A percentile compares a stretch with the other conserved stretches of the same genome.
phyloP scores from a whole-genome alignment of 2,888 invertebrate species.

The Sesia bembeciformis region DNA sequence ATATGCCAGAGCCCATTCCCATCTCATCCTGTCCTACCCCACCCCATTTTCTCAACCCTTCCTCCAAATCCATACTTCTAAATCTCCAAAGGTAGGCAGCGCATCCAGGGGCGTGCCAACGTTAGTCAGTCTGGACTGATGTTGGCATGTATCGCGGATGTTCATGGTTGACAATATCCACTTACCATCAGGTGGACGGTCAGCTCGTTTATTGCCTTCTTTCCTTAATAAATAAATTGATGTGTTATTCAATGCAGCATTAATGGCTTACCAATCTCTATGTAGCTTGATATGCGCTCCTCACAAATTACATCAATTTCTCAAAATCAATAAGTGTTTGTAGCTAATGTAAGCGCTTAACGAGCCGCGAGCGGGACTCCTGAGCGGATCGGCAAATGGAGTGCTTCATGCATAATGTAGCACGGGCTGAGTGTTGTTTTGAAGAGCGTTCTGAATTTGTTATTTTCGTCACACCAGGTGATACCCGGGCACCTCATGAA shows the following conservation, averaged over 20 bases:
- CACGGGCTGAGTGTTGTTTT: constrained; percentile 69
- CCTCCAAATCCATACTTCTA: too few relatives aligned
- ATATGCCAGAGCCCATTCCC: too few relatives aligned
- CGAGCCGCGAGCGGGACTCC: constrained; percentile 69
- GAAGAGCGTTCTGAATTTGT: constrained; percentile 72
- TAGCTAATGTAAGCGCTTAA: constrained; percentile 72
- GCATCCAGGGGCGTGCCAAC: too few relatives aligned
- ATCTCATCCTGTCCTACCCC: too few relatives aligned
- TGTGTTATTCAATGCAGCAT: not conserved
- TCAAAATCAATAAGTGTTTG: constrained; percentile 70
- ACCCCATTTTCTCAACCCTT: too few relatives aligned
- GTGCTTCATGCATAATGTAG: constrained; percentile 74
- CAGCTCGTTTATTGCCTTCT: too few relatives aligned
- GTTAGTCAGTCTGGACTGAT: too few relatives aligned
- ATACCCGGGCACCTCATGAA: constrained; percentile 63
- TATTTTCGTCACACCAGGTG: constrained; percentile 71
- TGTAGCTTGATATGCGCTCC: constrained; percentile 15
- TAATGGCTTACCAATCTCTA: constrained; percentile 1
- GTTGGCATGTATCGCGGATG: too few relatives aligned
- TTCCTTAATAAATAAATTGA: not conserved
- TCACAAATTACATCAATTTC: constrained; percentile 59
- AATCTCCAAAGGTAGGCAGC: too few relatives aligned
- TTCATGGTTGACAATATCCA: too few relatives aligned
- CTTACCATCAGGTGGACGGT: too few relatives aligned
- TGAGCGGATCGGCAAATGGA: constrained; percentile 74